Base-by-base conservation (phyloP, 2,797 vertebrate species). In the Sciurus vulgaris region DNA sequence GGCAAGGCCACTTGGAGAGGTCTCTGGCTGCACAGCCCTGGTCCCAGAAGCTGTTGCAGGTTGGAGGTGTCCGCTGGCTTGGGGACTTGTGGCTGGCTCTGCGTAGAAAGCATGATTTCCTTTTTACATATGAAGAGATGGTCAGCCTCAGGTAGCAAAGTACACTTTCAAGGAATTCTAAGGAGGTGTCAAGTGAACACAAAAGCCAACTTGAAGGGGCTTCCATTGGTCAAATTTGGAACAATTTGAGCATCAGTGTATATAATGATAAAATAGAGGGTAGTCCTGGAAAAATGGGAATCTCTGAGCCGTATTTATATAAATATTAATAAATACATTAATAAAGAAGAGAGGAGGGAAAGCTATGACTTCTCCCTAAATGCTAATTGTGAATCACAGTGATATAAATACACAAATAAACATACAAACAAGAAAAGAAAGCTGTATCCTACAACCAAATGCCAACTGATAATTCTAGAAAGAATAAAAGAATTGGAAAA, bases 401-500 rank as follows among this genome's bases (percentile, higher is more conserved):
- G 59, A 38, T 35, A 89, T 30, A 51, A 74, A 30, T 30, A 56
- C 17, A n/a, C 54, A 35, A 78, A 78, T 89, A 67, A 89, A 38
- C 38, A 90, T 49, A 44, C 38, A 70, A 59, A 70, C 5, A 56
- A 81, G 15, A 41, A 28, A 54, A 56, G 67, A 89, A 92, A 83
- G 15, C 7, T 38, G 18, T 70, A 79, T 54, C 12, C 26, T 69
- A 81, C 26, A 79, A 2, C 63, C 15, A 73, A 91, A 56, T 69
- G 81, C 22, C 56, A 89, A 70, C 61, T 59, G 88, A 85, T 70
- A 73, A 69, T 56, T 38, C 49, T 38, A 33, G 26, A 86, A 82
- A 28, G 15, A 77, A 38, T 83, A 72, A 77, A 9, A 49, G 30
- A 93, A 86, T 86, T 20, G n/a, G 35, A 95, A 90, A 83, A 84